Base-by-base conservation (phyloP, 2,797 vertebrate genomes). In the Hyperoplus immaculatus region DNA sequence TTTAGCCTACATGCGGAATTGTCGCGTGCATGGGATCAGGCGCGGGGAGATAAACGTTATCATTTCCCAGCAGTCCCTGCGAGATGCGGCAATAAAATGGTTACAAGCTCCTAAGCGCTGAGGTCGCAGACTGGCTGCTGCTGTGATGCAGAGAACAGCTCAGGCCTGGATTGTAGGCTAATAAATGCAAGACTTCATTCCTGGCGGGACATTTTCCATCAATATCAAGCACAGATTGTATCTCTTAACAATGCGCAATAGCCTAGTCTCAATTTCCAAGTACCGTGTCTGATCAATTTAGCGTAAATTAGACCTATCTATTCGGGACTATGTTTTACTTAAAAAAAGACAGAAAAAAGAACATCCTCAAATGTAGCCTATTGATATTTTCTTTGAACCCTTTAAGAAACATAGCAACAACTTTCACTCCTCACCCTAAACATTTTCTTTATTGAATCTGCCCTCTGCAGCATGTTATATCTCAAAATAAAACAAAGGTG, bases 41-140 rank as follows among this genome's bases (percentile, higher is more conserved):
- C 60, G 1, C 57, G 36, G 36, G 10, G 81, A 93, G 93, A 94
- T 95, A 94, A 93, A 86, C 87, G 10, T 92, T 93, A 94, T 95
- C 93, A 86, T 86, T 72, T 86, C 80, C 69, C 85, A 84, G 82
- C 92, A 94, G 86, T 78, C 82, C 74, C 81, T 69, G 77, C 80
- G 53, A 88, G 81, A 69, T 56, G 59, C 75, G 42, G 59, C 82
- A 81, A 85, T 85, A 87, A 83, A 88, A 83, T 72, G 86, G 71
- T 65, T 79, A 77, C 82, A 83, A 69, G 85, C 73, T 75, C 75
- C 76, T 78, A 14, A 72, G 70, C 7, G 47, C 70, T 53, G 80
- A 85, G 86, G 87, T 78, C 77, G 38, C 69, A 77, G 45, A 63
- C 47, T 66, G 59, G 79, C 83, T 83, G 71, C 71, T 61, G 67